Evolutionary conservation across 2,888 invertebrate species (phyloP).

Genomic region (Metellina segmentata): DNA sequence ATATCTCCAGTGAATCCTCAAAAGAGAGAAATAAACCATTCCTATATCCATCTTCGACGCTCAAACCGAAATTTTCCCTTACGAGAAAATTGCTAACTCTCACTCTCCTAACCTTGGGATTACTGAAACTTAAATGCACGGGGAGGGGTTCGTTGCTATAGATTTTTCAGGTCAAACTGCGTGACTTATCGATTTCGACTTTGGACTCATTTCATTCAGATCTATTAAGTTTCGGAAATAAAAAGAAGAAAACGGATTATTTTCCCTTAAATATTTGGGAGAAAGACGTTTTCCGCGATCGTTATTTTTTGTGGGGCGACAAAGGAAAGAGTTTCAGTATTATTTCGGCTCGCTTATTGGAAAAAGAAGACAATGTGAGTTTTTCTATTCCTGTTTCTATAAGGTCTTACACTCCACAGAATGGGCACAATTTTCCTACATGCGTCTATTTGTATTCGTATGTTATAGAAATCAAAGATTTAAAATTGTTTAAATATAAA

Average conservation of each 20-base stretch:
- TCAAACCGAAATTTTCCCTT: slow-evolving; percentile 3
- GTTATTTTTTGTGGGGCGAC: neutral
- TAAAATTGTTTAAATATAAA: too few relatives aligned
- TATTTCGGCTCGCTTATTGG: neutral
- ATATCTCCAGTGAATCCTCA: neutral
- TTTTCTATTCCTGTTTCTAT: too few relatives aligned
- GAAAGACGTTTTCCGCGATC: neutral
- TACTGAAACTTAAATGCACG: slow-evolving; percentile 42
- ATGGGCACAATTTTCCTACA: too few relatives aligned
- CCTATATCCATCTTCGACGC: neutral
- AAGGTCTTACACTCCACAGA: too few relatives aligned
- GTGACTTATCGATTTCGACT: slow-evolving; percentile 51
- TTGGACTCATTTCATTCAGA: slow-evolving; percentile 52
- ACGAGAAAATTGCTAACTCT: slow-evolving; percentile 48
- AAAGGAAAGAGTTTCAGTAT: slow-evolving; percentile 1
- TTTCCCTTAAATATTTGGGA: slow-evolving; percentile 38
- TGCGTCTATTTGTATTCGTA: too few relatives aligned
- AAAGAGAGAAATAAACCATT: neutral
- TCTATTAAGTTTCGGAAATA: slow-evolving; percentile 52
- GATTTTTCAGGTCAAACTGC: slow-evolving; percentile 54
- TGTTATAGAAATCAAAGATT: too few relatives aligned
- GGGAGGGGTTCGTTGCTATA: slow-evolving; percentile 38
- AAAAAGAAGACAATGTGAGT: neutral
- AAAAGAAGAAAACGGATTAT: slow-evolving; percentile 37
- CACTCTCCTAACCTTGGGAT: slow-evolving; percentile 41